phyloP scores from a whole-genome alignment of 2,888 invertebrate genomes.

The Diloba caeruleocephala region DNA sequence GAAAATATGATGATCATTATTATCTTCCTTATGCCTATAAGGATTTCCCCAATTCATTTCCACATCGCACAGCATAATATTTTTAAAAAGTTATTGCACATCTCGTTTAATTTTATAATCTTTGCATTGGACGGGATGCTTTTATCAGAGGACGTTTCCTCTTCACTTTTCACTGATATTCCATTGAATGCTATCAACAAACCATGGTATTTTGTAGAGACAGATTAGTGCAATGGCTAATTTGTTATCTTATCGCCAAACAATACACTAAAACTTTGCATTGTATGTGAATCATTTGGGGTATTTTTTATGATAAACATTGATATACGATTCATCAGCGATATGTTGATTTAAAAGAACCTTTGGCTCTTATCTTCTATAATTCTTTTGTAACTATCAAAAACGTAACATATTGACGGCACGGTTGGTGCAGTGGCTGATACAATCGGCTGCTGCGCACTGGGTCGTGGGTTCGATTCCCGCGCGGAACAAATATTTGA shows the following conservation, averaged over 20 bases:
- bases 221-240: slow-evolving; percentile 66
- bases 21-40: no score
- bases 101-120: slow-evolving; percentile 56
- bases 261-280: slow-evolving; percentile 7
- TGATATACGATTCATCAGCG: no score
- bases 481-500: no score
- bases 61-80: background rate
- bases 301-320: slow-evolving; percentile 6
- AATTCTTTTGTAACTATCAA: no score
- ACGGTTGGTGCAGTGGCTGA: no score
- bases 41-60: no score
- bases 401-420: no score
- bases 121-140: slow-evolving; percentile 75
- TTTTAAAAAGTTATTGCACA: background rate
- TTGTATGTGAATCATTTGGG: slow-evolving; percentile 19
- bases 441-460: no score
- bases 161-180: slow-evolving; percentile 73
- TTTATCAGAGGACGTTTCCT: slow-evolving; percentile 76
- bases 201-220: slow-evolving; percentile 66
- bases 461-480: no score
- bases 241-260: slow-evolving; percentile 63
- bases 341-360: no score
- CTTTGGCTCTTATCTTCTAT: no score
- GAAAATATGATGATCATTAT: no score
- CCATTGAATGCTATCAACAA: slow-evolving; percentile 73